Evolutionary conservation across 2,797 vertebrate genomes (phyloP), one percentile per base, ranked within the genome.

Genomic region (Bufotes viridis): DNA sequence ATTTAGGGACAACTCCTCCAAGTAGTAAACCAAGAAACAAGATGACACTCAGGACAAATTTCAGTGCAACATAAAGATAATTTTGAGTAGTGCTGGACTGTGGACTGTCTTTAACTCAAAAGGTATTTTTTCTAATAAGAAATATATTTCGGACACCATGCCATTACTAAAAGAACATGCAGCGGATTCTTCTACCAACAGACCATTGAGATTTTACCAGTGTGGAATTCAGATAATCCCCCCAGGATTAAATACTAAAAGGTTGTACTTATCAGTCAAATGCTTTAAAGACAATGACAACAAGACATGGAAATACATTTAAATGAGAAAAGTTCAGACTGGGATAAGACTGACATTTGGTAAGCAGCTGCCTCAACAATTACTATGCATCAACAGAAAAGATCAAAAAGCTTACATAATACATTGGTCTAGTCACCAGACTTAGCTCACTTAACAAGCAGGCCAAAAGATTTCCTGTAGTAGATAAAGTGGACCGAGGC

Each of bases 201-300:
- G 14, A 7, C 57, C 57, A 60, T 15, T 10, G 22, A 82, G 13
- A 82, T 67, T 2, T 29, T 10, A 63, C 60, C 60, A 42, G 63
- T 20, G 26, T 63, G 60, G 61, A 82, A 67, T 82, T 82, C 34
- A 22, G 34, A 81, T 81, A 65, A 81, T 63, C 34, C 60, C 55
- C 18, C 24, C 51, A 20, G 49, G 65, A 70, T 83, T 13, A 70
- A 24, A 55, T 70, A 26, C 57, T 83, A 34, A 57, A 57, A 58
- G n/a, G 22, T 57, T 70, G 81, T 72, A 83, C 69, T 55, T 69
- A 70, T 72, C 24, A 57, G 49, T 55, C 51, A 11, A 34, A 18
- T 53, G 22, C 42, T 34, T 82, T 58, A 74, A 29, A 84, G 18
- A 13, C 7, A 84, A 84, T 42, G 29, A 74, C 26, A 55, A 63